Percentiles rank a stretch among this genome's conserved stretches.
These are phyloP conservation scores for Callinectes sapidus DNA, from an alignment of 2,888 invertebrate genomes.

Conservation along the genomic window DNA sequence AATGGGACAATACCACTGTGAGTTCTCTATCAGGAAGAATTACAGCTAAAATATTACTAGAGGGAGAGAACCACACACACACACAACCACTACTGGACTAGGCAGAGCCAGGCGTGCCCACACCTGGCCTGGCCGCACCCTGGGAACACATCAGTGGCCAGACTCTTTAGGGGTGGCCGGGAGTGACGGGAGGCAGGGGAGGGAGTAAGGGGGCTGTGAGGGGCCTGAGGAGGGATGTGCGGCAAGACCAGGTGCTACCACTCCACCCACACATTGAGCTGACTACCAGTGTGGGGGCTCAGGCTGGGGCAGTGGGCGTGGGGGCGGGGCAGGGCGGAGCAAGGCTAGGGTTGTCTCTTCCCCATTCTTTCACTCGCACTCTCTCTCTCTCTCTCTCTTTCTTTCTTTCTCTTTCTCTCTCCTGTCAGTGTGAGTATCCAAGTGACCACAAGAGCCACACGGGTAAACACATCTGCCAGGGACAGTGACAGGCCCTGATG, in stretches of 20 bases:
- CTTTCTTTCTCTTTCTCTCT: slow-evolving; percentile 12
- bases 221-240: background rate
- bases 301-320: slow-evolving; percentile 20
- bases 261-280: slow-evolving; percentile 20
- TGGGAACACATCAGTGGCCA: background rate
- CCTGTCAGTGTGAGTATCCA: slow-evolving; percentile 3
- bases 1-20: background rate
- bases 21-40: background rate
- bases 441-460: background rate
- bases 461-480: background rate
- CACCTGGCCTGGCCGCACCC: slow-evolving; percentile 33
- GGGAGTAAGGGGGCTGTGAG: background rate
- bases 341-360: background rate
- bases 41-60: slow-evolving; percentile 1
- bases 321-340: slow-evolving; percentile 3
- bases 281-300: slow-evolving; percentile 34
- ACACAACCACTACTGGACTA: slow-evolving; percentile 30
- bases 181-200: background rate
- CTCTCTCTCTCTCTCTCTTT: slow-evolving; percentile 17
- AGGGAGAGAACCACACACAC: slow-evolving; percentile 28
- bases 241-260: background rate
- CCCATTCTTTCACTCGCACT: background rate
- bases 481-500: background rate
- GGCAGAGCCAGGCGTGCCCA: slow-evolving; percentile 7
- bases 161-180: background rate